These are phyloP conservation scores for Hecatera dysodea DNA, from an alignment of 2,888 invertebrate species.

Conservation along the genomic window DNA sequence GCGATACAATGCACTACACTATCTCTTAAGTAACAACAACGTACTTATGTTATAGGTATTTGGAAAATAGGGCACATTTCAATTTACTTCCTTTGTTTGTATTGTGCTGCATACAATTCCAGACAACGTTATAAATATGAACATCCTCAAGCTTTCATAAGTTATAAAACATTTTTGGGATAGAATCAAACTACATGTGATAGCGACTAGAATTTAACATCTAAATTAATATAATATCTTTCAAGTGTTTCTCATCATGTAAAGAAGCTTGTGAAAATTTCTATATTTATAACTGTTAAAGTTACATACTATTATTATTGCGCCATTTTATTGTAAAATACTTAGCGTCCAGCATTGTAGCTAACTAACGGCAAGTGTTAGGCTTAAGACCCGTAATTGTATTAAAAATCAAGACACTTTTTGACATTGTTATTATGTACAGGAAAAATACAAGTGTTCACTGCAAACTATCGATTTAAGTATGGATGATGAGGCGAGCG, in stretches of 20 bases:
- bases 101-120: slow-evolving; percentile 48
- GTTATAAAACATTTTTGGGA: slow-evolving; percentile 41
- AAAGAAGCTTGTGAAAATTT: slow-evolving; percentile 52
- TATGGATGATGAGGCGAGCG: slow-evolving; percentile 47
- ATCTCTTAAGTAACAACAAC: slow-evolving; percentile 59
- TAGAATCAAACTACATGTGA: slow-evolving; percentile 52
- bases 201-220: slow-evolving; percentile 59
- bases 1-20: slow-evolving; percentile 61
- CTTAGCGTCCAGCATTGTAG: slow-evolving; percentile 59
- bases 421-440: slow-evolving; percentile 60
- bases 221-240: slow-evolving; percentile 51
- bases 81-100: slow-evolving; percentile 61
- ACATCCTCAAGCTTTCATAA: slow-evolving; percentile 59
- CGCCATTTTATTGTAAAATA: slow-evolving; percentile 62
- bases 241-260: slow-evolving; percentile 26
- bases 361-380: slow-evolving; percentile 65
- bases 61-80: slow-evolving; percentile 56
- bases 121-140: slow-evolving; percentile 55
- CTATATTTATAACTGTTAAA: slow-evolving; percentile 50
- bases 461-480: slow-evolving; percentile 64
- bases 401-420: slow-evolving; percentile 67
- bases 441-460: slow-evolving; percentile 67
- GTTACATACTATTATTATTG: slow-evolving; percentile 49
- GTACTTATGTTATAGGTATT: slow-evolving; percentile 50
- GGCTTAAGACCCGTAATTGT: slow-evolving; percentile 76